Percentiles rank a stretch among this genome's conserved stretches.
Evolutionary conservation across 2,113 vertebrate species (phyloP).

Genomic region (Paradoxurus hermaphroditus): DNA sequence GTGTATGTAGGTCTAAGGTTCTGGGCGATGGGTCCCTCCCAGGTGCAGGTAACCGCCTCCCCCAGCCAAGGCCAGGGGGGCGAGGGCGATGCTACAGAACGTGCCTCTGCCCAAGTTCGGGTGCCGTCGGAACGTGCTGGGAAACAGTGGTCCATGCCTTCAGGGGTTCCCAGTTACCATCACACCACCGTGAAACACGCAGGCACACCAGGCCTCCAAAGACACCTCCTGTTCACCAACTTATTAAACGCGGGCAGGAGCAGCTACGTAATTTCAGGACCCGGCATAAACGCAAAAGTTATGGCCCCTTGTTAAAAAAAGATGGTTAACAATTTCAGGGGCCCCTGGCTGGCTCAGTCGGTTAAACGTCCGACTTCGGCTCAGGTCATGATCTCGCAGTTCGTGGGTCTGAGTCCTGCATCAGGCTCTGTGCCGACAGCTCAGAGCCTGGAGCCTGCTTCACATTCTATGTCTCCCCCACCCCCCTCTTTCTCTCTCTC

Average conservation of each 20-base stretch:
- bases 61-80: background rate
- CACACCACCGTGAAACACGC: background rate
- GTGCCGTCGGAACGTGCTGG: background rate
- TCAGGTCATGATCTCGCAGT: too few species aligned
- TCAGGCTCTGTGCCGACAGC: too few species aligned
- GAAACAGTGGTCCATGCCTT: background rate
- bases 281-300: background rate
- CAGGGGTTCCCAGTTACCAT: background rate
- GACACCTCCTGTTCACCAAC: too few species aligned
- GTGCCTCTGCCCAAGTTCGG: background rate
- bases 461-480: too few species aligned
- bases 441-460: too few species aligned
- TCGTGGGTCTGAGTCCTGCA: too few species aligned
- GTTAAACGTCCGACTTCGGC: too few species aligned
- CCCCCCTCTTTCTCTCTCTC: too few species aligned
- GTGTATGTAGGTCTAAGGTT: background rate
- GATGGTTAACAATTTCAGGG: background rate
- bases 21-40: background rate
- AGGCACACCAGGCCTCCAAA: background rate
- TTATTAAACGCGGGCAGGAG: rapidly evolving
- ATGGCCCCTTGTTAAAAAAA: background rate
- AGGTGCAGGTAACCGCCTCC: background rate
- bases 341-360: too few species aligned
- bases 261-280: background rate
- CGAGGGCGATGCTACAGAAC: background rate